Conservation (phyloP, 2,888 invertebrate genomes). For the Drosophila paracracens region DNA sequence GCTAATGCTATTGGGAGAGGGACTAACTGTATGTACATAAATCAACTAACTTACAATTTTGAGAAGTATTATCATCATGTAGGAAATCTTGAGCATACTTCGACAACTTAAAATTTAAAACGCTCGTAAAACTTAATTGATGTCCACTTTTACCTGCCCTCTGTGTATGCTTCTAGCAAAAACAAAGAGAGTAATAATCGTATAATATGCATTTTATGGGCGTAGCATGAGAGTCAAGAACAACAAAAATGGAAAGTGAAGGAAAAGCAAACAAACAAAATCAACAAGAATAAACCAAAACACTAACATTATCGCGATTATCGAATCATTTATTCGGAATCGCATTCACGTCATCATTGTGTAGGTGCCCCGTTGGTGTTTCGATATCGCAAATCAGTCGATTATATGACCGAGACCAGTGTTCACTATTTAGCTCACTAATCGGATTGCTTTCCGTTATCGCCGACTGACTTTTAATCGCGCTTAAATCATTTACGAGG, state of each 20-base stretch:
- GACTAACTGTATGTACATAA: background rate
- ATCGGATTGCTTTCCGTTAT: conserved; percentile 55
- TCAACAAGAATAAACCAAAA: conserved; percentile 17
- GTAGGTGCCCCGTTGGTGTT: background rate
- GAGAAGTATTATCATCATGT: conserved; percentile 34
- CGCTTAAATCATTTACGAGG: conserved; percentile 71
- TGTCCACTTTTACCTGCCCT: background rate
- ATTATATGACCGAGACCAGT: conserved; percentile 55
- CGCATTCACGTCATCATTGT: conserved; percentile 7
- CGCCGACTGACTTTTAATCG: conserved; percentile 54
- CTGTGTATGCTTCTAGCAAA: conserved; percentile 11
- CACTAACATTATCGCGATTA: conserved; percentile 10
- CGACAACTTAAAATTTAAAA: conserved; percentile 42
- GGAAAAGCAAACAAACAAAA: conserved; percentile 13
- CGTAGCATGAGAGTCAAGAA: conserved; percentile 1
- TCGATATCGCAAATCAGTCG: conserved; percentile 53
- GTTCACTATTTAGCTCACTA: conserved; percentile 54
- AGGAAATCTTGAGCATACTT: background rate
- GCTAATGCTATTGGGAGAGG: background rate
- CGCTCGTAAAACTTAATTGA: conserved; percentile 56
- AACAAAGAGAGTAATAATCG: background rate
- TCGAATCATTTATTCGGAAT: conserved; percentile 1
- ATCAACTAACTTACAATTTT: conserved; percentile 18
- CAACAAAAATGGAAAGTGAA: background rate
- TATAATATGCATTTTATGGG: conserved; percentile 28